Base-by-base conservation (phyloP, 1,140 invertebrate genomes). In the Ceratina australensis region DNA sequence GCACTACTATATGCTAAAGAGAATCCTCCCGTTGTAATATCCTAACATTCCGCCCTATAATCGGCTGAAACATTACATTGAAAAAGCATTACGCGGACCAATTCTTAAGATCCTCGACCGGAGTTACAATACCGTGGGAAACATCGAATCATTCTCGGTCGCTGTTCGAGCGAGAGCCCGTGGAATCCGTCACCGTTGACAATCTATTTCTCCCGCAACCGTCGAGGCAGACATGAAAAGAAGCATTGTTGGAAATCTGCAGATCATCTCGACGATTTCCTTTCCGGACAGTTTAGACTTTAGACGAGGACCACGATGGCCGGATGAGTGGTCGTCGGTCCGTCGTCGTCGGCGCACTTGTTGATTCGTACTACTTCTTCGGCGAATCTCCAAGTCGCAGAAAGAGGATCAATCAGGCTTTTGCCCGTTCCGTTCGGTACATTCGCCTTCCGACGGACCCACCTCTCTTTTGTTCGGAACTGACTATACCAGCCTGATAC, bases 281-380 rank as follows among this genome's bases (percentile, higher is more conserved):
- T 71, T n/a, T 77, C 7, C 57, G 67, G 28, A 63, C 22, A 20
- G 67, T 63, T 71, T 42, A 71, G 59, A 76, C 66, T 42, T 10
- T 42, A 42, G 5, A 42, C 33, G 33, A 42, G 33, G 33, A 42
- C n/a, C 33, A 10, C 33, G 33, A 42, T 33, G 28, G 28, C 5
- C 28, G 28, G 5, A 33, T 42, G 33, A 42, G 33, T 42, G 33
- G n/a, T n/a, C n/a, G 33, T 10, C 33, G 24, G 60, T 24, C 42
- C n/a, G n/a, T n/a, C 72, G 61, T 22, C 24, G 52, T 47, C 68
- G 13, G 54, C 49, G 15, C 75, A 82, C 80, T 83, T 83, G 81
- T 83, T 83, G 80, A 79, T 83, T 73, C 69, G 26, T 52, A 59
- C 63, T 64, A 67, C 57, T 69, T 73, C 13, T 24, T 57, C 33